These are phyloP conservation scores for Drosophila quadrilineata DNA, from an alignment of 1,140 invertebrate species.

Conservation along the genomic window DNA sequence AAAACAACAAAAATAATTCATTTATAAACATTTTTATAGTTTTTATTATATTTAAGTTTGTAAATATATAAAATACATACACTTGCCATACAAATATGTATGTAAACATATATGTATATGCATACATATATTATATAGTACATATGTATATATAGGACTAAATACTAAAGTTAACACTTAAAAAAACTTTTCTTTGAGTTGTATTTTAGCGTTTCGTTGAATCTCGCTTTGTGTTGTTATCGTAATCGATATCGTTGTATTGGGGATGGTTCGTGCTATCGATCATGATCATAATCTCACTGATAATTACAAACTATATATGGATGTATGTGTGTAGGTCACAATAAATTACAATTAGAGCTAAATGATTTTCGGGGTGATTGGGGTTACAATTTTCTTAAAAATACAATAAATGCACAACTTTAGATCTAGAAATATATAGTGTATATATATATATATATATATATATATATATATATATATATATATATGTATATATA, in stretches of 20 bases:
- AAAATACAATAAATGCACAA: too few species aligned
- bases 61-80: slow-evolving; percentile 29
- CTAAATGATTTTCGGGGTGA: background rate
- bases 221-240: background rate
- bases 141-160: slow-evolving; percentile 8
- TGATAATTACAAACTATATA: slow-evolving; percentile 7
- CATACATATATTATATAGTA: too few species aligned
- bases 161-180: slow-evolving; percentile 12
- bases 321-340: slow-evolving; percentile 2
- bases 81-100: too few species aligned
- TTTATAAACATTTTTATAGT: slow-evolving; percentile 28
- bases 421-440: background rate
- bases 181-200: slow-evolving; percentile 13
- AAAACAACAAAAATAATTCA: too few species aligned
- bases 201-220: background rate
- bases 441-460: slow-evolving; percentile 1
- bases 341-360: slow-evolving; percentile 15
- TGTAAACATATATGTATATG: too few species aligned
- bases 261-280: slow-evolving; percentile 16
- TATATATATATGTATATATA: slow-evolving; percentile 4
- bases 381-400: too few species aligned
- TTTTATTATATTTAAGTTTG: slow-evolving; percentile 17
- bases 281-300: slow-evolving; percentile 23
- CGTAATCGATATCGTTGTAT: background rate
- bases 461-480: slow-evolving; percentile 2